Evolutionary conservation across 1,140 invertebrate genomes (phyloP), one percentile per base, ranked within the genome.

Genomic region (Acromyrmex charruanus): DNA sequence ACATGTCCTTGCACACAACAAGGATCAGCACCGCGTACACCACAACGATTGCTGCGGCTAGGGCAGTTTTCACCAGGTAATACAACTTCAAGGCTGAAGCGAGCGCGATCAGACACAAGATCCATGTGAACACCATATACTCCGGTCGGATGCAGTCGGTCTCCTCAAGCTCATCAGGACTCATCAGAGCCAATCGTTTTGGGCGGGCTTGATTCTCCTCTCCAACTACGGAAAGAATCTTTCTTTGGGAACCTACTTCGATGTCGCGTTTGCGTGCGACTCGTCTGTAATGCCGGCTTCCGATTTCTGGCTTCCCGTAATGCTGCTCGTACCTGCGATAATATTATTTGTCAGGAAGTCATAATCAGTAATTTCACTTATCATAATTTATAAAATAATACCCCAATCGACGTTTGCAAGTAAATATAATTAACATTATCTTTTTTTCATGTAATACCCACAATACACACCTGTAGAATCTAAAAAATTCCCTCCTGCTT

Each of bases 91-190:
- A 95, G n/a, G 99, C 98, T 0, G 98, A 98, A 2, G 98, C 98
- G 79, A 99, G 95, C 0, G 98, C 98, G 0, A 99, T 97, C 55
- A 99, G 96, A 85, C 98, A 98, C n/a, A 99, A 95, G 31, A 99
- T 97, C 98, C 98, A 99, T 0, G 98, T 98, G 94, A 98, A 98
- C 2, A 99, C 97, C 12, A 99, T 97, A 93, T 99, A 99, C 94
- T 99, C 98, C 0, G 98, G 98, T 86, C 97, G 96, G 39, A 96
- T 95, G 84, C 97, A 98, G 77, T 77, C 92, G 21, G 35, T 88
- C 14, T 31, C 84, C 0, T 89, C 74, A 9, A 72, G 21, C 9
- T 85, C 65, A 25, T 85, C 69, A 10, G 66, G 44, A 53, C 7
- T 86, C 35, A 0, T 10, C 51, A 59, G 59, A 66, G 39, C 2